Base-by-base conservation (phyloP, 2,113 vertebrate species). In the Hipposideros armiger region DNA sequence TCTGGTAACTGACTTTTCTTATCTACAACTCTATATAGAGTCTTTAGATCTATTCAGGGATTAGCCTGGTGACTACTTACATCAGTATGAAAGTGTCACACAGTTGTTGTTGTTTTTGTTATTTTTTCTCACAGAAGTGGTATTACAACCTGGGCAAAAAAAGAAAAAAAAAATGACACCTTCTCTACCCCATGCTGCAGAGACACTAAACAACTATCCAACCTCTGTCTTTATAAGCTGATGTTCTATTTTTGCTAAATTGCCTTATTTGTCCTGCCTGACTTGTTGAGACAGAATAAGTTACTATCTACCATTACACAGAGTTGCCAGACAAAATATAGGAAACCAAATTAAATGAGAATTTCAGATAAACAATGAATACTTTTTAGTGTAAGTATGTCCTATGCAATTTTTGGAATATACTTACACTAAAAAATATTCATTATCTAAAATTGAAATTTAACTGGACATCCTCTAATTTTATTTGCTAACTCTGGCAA, bases 1-100 rank as follows among this genome's bases (percentile, higher is more conserved):
- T 72, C 26, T 81, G 58, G 32, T 93, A 91, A 84, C 47, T 80
- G 67, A 86, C 22, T 15, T 94, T 80, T 94, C 42, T 42, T 67
- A 4, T 62, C 69, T 67, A 47, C 7, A 58, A 60, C 50, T 86
- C 85, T 32, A 56, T 4, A 36, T 20, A 94, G 24, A 64, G 20
- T 83, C 69, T 86, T 94, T 76, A 86, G 52, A 69, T 93, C 93
- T 98, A 94, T 97, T 97, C 83, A 93, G 52, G 80, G 95, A 96
- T 91, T 95, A 93, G 60, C 74, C 96, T 96, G 94, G 70, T 94
- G 95, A 98, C 93, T 96, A 90, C 85, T 95, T 87, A 52, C 93
- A 64, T 91, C 91, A 91, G 52, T 91, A 87, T 40, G 70, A 84
- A 97, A 83, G 94, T 93, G 82, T 97, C 94, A 93, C 96, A 96